A percentile compares a stretch with the other conserved stretches of the same genome.
Evolutionary conservation across 2,888 invertebrate genomes (phyloP).

Genomic region (Drosophila meridionalis): DNA sequence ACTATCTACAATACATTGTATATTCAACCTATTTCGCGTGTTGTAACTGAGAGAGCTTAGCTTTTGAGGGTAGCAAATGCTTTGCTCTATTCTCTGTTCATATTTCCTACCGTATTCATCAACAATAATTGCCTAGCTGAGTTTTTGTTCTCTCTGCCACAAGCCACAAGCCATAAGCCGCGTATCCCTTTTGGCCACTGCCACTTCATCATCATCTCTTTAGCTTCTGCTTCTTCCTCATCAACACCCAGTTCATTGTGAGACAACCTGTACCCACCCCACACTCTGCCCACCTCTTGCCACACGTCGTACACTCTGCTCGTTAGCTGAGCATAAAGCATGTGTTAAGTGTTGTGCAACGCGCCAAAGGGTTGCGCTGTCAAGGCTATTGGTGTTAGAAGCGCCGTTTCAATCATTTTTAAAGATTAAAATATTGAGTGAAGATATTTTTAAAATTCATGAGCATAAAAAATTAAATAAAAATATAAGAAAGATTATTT

Average conservation of each 20-base stretch:
- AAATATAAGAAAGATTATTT: background rate
- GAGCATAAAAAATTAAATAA: too few species aligned
- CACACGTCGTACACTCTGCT: conserved; percentile 15
- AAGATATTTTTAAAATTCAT: background rate
- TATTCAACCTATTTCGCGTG: conserved; percentile 41
- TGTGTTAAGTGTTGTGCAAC: background rate
- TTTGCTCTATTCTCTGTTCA: conserved; percentile 35
- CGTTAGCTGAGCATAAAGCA: conserved; percentile 2
- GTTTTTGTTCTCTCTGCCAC: conserved; percentile 44
- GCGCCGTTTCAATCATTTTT: too few species aligned
- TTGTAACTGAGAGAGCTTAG: background rate
- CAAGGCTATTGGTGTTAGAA: background rate
- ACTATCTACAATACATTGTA: background rate
- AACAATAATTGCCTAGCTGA: conserved; percentile 71
- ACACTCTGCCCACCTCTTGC: conserved; percentile 7
- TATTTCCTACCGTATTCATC: conserved; percentile 62
- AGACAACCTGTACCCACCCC: conserved; percentile 28
- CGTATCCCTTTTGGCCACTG: conserved; percentile 33
- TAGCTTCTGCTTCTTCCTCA: conserved; percentile 24
- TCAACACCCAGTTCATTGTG: conserved; percentile 31
- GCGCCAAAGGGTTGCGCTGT: background rate
- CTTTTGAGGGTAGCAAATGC: conserved; percentile 11
- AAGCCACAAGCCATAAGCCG: conserved; percentile 52
- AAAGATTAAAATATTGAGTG: background rate
- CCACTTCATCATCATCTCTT: conserved; percentile 6